Base-by-base conservation (phyloP, 2,113 vertebrate species). In the Butastur rufipennis region DNA sequence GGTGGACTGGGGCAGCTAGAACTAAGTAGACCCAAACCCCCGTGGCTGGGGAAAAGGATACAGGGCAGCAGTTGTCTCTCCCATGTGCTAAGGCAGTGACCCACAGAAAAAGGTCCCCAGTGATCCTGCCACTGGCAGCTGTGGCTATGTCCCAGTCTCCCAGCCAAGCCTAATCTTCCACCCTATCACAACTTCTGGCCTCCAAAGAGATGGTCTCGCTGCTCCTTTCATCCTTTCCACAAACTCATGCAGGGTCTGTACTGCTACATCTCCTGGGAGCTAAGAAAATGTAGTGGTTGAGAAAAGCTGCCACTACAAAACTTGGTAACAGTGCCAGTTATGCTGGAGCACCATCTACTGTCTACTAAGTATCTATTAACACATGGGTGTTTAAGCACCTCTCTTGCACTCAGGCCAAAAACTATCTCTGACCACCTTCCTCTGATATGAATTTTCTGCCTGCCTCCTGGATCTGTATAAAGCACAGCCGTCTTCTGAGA, bases 291-390 rank as follows among this genome's bases (percentile, higher is more conserved):
- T 27, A 48, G 31, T 38, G 8, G 43, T 55, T 15, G 31, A 77
- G 38, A 52, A 82, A 82, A 85, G 6, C 15, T 81, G 29, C 38
- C 12, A 14, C n/a, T 75, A 26, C 4, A 42, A 91, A 91, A 52
- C 11, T 12, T n/a, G 40, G 4, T 25, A 50, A 58, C 34, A 45
- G 21, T 45, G 61, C 56, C 47, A 31, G 13, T 71, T 91, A 78
- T 27, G 71, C 38, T 56, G 87, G 84, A 97, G 77, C 91, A 96
- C 82, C 82, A 91, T 82, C 87, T 96, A 36, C 58, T 92, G 88
- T 82, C 79, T 85, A 56, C 14, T 31, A 82, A 90, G 63, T 43
- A 77, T 36, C 36, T 75, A 40, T 90, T 77, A 85, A 78, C 19
- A 58, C 1, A 1, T 2, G 2, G 52, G 16, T 45, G 16, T 56